Conservation (phyloP, 2,113 vertebrate genomes). For the Dipodomys stephensi region DNA sequence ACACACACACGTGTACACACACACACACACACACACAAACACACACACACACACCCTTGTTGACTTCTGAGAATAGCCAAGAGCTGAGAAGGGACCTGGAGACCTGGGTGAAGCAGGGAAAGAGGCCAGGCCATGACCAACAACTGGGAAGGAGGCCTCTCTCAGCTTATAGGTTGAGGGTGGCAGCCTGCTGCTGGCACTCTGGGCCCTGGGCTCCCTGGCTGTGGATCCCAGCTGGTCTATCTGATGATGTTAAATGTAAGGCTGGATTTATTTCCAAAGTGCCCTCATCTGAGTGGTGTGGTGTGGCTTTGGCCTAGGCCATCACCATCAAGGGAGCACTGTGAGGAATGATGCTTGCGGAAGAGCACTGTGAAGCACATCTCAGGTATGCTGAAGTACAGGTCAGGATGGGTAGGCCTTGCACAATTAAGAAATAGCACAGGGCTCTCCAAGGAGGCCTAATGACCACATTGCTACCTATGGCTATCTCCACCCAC, state of each 20-base stretch:
- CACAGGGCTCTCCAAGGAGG: neutral
- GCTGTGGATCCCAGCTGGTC: neutral
- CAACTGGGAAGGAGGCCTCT: neutral
- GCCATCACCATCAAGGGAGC: neutral
- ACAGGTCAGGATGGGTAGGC: neutral
- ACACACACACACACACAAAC: no score
- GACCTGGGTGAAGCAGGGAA: neutral
- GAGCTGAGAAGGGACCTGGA: neutral
- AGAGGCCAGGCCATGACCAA: neutral
- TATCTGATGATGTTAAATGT: neutral
- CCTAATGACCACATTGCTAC: rapidly evolving
- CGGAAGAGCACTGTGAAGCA: neutral
- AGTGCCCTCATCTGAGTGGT: neutral
- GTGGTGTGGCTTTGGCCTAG: neutral
- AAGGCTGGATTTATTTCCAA: neutral
- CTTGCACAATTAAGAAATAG: neutral
- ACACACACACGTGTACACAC: no score
- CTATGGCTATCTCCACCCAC: neutral
- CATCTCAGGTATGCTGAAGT: no score
- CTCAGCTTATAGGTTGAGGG: neutral
- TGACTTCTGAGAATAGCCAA: neutral
- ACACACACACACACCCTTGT: rapidly evolving
- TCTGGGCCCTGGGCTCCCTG: neutral
- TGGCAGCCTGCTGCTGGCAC: neutral
- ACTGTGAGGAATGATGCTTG: neutral